Evolutionary conservation across 2,888 invertebrate species (phyloP), one percentile per base, ranked within the genome.

Genomic region (Cylindroiulus punctatus): DNA sequence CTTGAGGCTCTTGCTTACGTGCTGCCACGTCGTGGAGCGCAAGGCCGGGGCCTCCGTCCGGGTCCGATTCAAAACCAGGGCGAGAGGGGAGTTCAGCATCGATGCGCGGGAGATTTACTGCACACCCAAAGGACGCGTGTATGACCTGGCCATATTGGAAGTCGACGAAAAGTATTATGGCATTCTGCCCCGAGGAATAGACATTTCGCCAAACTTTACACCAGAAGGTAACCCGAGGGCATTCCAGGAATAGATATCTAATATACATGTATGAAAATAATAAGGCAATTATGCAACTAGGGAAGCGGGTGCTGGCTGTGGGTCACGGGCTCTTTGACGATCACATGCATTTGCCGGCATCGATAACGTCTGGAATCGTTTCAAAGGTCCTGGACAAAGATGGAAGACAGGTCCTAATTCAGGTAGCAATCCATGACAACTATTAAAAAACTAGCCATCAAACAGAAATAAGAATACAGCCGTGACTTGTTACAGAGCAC

Each of bases 321-420:
- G 85, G 85, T 12, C 85, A 85, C 17, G 85, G 85, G 14, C 36
- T 85, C 22, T 85, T 85, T n/a, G 85, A 85, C 22, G 85, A 85
- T n/a, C 26, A 44, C 57, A 42, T 85, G 40, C 30, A 42, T 44
- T 42, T 85, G 30, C 57, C 85, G 17, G 85, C 85, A 12, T 52
- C 85, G 4, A 52, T 85, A 36, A 85, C 85, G 14, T 85, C 85
- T 2, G 85, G 85, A 30, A 85, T 52, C 57, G 52, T 85, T 0
- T 85, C 85, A 52, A 85, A 85, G 57, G 30, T 85, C 10, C 22
- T 85, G n/a, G 1, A 26, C n/a, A 85, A 42, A 85, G 42, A 85
- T 57, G 57, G 85, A 36, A 85, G 57, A 22, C 40, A 85, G 57
- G 57, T 85, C 22, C 57, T 85, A 26, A 42, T 84, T n/a, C 81